These are phyloP conservation scores for Strix occidentalis DNA, from an alignment of 2,797 vertebrate species.

Conservation along the genomic window DNA sequence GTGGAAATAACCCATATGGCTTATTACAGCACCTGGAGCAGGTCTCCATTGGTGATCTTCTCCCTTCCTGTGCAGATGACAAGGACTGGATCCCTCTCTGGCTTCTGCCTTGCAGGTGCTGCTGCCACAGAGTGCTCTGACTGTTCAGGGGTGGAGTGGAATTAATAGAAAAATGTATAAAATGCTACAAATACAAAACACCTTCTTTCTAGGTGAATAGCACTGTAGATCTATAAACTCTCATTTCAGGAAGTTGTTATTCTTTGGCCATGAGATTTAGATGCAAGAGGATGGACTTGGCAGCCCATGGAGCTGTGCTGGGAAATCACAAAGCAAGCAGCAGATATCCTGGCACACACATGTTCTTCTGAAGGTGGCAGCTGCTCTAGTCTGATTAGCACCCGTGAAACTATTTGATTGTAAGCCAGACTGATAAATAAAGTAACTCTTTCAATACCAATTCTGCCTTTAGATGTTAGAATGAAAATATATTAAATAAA, in stretches of 20 bases:
- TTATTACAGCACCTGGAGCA: not conserved
- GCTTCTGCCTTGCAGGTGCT: not conserved
- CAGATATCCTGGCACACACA: not conserved
- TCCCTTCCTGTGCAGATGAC: not conserved
- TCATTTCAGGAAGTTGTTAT: not conserved
- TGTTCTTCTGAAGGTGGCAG: conserved; percentile 31
- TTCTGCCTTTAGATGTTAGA: not conserved
- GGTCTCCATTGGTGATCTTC: not conserved
- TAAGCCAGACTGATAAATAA: not conserved
- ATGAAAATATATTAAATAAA: not conserved
- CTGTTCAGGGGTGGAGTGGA: not conserved
- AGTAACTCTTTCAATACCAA: not conserved
- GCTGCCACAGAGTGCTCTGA: not conserved
- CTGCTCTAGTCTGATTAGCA: conserved; percentile 45
- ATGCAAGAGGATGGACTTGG: not conserved
- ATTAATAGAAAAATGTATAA: not conserved
- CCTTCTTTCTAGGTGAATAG: not conserved
- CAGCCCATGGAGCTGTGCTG: not conserved
- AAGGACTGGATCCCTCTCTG: not conserved
- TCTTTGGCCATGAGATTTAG: not conserved
- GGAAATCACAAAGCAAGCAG: not conserved
- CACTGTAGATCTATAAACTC: not conserved
- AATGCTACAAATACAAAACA: not conserved
- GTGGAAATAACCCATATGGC: not conserved
- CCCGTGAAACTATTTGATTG: not conserved